Base-by-base conservation (phyloP, 2,797 vertebrate species). In the Ptychadena robeensis region DNA sequence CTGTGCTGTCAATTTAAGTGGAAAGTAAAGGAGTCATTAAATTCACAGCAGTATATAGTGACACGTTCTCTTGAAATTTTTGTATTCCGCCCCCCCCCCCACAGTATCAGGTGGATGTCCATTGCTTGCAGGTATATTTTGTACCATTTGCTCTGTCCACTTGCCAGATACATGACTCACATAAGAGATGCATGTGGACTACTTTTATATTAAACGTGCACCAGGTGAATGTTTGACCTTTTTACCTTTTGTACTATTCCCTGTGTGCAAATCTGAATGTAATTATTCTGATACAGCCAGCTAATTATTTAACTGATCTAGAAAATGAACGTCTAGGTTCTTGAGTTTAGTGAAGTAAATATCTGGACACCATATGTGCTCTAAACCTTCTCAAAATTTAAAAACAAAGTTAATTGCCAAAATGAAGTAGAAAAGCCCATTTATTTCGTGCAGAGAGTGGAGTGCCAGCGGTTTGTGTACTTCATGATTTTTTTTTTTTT, bases 341-440 rank as follows among this genome's bases (percentile, higher is more conserved):
- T 30, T 44, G 65, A 73, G 25, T 34, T 27, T 71, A 22, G 64
- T 75, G 86, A 79, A 87, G 67, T 0, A 4, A 82, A 72, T 75
- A 74, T 88, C 89, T 91, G 90, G 87, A 87, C 83, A 86, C 87
- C 88, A 90, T 86, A 89, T 89, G 88, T 86, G 88, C 81, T 86
- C 79, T 84, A 89, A 89, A 87, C 85, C 69, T 71, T 87, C 85
- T 87, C 72, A 87, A 82, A 88, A 86, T 87, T 59, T 86, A 85
- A 80, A 85, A 86, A 65, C 73, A 63, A 88, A 77, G 30, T 40
- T 85, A 86, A 83, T 63, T 88, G 87, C 85, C 88, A 88, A 86
- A 86, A 87, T 72, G 67, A 73, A 82, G 85, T 61, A 87, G 78
- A 75, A 22, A 68, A 79, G 37, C 34, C 14, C 81, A 79, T 82